Evolutionary conservation across 2,888 invertebrate species (phyloP).

Genomic region (Sclerodermus sp.): DNA sequence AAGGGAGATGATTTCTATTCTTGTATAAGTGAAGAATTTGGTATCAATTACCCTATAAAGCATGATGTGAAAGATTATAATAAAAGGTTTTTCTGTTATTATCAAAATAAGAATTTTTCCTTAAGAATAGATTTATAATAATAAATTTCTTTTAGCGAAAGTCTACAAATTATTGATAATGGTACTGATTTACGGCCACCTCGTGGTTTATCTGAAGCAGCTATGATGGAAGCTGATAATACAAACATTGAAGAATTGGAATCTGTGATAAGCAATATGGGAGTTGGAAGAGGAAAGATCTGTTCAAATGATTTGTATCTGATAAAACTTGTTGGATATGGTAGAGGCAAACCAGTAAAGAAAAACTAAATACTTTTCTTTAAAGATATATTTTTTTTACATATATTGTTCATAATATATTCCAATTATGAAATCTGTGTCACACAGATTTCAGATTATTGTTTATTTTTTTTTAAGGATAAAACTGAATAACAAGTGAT

Average conservation of each 20-base stretch:
- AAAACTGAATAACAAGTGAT: neutral
- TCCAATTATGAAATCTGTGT: too few relatives aligned
- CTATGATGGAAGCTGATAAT: constrained; percentile 22
- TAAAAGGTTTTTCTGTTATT: neutral
- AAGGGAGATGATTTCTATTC: neutral
- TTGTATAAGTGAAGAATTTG: neutral
- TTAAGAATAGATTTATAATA: neutral
- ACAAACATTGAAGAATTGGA: constrained; percentile 11
- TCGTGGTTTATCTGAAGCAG: constrained; percentile 31
- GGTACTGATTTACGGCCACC: constrained; percentile 21
- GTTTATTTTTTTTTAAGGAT: neutral
- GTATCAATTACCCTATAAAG: neutral
- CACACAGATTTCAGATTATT: neutral
- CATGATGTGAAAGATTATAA: constrained; percentile 1
- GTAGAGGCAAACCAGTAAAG: constrained; percentile 14
- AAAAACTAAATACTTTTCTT: neutral
- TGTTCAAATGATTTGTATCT: neutral
- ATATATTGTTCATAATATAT: too few relatives aligned
- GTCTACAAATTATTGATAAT: too few relatives aligned
- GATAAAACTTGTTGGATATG: constrained; percentile 9
- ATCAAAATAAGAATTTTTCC: neutral
- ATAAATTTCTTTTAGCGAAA: neutral
- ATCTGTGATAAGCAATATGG: constrained; percentile 27
- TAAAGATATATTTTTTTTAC: neutral
- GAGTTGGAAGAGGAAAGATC: constrained; percentile 27